Conservation (phyloP, 2,113 vertebrate species). For the Hystrix brachyura region DNA sequence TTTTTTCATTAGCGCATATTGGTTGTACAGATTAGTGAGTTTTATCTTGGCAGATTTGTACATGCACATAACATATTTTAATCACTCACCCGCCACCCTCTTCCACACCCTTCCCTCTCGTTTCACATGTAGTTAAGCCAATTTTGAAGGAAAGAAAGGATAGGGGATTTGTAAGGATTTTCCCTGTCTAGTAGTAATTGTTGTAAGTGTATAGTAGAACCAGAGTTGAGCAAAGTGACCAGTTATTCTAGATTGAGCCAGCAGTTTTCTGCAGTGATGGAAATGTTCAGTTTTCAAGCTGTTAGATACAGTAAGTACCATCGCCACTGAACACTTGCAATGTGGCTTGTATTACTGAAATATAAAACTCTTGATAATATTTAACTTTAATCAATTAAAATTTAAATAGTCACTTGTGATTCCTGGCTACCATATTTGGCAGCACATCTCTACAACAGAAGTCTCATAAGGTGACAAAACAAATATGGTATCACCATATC, state of each 20-base stretch:
- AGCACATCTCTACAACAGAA: neutral
- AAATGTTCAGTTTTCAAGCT: neutral
- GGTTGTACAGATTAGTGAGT: neutral
- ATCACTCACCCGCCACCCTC: neutral
- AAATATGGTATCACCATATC: neutral
- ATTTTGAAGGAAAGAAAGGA: neutral
- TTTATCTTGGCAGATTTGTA: neutral
- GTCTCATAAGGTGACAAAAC: neutral
- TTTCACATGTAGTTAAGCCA: neutral
- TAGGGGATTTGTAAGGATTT: neutral
- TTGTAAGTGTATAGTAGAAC: neutral
- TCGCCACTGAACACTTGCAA: neutral
- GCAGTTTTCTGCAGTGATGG: neutral
- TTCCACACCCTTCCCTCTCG: neutral
- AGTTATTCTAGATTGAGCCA: neutral
- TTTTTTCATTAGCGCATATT: neutral
- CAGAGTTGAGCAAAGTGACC: neutral
- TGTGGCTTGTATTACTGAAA: neutral
- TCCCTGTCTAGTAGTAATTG: neutral
- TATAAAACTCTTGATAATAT: neutral
- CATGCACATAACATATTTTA: neutral
- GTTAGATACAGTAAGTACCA: neutral
- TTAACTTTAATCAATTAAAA: neutral
- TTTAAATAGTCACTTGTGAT: neutral
- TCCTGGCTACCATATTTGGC: neutral